Percentiles rank a stretch among this genome's conserved stretches.
Conservation (phyloP, 1,140 invertebrate genomes). For the Euborellia annulipes region DNA sequence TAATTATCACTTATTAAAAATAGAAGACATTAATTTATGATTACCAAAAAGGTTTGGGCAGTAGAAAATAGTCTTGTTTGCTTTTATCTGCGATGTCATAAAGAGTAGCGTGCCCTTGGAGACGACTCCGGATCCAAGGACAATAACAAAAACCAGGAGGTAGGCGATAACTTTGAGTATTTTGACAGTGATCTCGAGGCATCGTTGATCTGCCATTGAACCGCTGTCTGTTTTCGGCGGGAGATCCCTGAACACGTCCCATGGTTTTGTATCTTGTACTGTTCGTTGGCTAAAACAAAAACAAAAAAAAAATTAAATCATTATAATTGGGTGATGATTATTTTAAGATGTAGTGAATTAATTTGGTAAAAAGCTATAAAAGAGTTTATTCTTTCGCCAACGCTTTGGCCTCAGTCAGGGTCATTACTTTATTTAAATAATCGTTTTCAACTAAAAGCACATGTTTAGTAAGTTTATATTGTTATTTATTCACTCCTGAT, state of each 20-base stretch:
- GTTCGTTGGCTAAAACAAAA: constrained; percentile 53
- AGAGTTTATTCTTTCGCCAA: no score
- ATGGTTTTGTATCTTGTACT: constrained; percentile 79
- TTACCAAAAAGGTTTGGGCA: constrained; percentile 72
- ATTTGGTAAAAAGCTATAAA: no score
- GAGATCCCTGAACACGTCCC: constrained; percentile 86
- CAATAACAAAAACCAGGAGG: constrained; percentile 66
- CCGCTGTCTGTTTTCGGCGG: constrained; percentile 75
- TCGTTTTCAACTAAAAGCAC: no score
- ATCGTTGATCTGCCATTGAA: constrained; percentile 73
- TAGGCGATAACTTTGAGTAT: constrained; percentile 74
- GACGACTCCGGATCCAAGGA: constrained; percentile 63
- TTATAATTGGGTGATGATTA: no score
- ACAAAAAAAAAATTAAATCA: background rate
- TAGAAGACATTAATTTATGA: constrained; percentile 13
- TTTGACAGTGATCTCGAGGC: constrained; percentile 70
- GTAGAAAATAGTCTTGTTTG: constrained; percentile 53
- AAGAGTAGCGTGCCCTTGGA: constrained; percentile 75
- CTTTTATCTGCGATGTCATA: constrained; percentile 76
- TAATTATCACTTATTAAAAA: background rate
- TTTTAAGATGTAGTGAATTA: no score
- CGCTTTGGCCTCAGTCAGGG: no score
- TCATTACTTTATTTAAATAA: no score
- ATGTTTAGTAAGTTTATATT: no score
- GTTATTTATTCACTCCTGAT: no score